These are phyloP conservation scores for Drosophila varians DNA, from an alignment of 1,140 invertebrate genomes.

Conservation along the genomic window DNA sequence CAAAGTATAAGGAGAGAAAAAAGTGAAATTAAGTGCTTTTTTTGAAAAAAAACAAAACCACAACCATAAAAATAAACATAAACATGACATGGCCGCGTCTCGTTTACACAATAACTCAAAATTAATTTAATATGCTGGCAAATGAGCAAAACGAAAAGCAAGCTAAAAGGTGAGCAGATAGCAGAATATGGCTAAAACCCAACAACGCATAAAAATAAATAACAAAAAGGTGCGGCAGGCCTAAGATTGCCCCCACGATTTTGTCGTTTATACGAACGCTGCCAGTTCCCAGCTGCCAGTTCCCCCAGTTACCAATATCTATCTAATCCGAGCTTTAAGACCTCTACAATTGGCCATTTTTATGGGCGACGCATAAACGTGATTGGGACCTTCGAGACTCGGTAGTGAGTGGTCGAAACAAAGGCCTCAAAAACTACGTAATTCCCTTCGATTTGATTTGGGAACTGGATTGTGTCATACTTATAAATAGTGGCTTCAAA, in stretches of 20 bases:
- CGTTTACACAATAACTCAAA: slow-evolving; percentile 79
- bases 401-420: not conserved
- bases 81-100: slow-evolving; percentile 73
- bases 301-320: slow-evolving; percentile 21
- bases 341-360: slow-evolving; percentile 1
- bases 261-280: slow-evolving; percentile 40
- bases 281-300: slow-evolving; percentile 5
- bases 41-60: slow-evolving; percentile 38
- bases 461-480: too few relatives aligned
- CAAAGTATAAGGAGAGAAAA: slow-evolving; percentile 57
- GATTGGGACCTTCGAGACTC: slow-evolving; percentile 7
- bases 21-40: slow-evolving; percentile 81
- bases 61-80: slow-evolving; percentile 45
- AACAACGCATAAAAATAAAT: slow-evolving; percentile 24
- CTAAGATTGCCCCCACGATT: slow-evolving; percentile 5
- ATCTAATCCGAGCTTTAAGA: too few relatives aligned
- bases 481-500: too few relatives aligned
- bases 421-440: slow-evolving; percentile 20
- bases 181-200: slow-evolving; percentile 12
- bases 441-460: slow-evolving; percentile 13
- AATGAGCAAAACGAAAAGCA: slow-evolving; percentile 64
- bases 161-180: slow-evolving; percentile 70
- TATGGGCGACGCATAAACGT: slow-evolving; percentile 31
- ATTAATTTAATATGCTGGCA: slow-evolving; percentile 80
- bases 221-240: slow-evolving; percentile 30